A percentile compares a stretch with the other conserved stretches of the same genome.
Conservation (phyloP, 2,797 vertebrate genomes). For the Darevskia nairensis region DNA sequence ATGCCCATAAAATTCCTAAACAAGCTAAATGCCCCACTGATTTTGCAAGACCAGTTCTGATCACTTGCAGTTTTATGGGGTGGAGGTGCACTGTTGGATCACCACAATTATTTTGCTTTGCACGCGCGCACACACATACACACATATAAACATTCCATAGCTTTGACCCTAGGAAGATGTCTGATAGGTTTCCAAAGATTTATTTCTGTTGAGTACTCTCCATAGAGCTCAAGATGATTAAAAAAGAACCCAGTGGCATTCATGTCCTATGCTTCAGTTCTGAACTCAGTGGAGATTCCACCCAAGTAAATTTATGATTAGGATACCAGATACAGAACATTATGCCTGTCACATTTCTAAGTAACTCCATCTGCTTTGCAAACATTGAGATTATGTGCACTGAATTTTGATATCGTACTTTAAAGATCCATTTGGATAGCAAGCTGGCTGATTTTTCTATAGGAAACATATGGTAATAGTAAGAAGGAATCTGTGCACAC, state of each 20-base stretch:
- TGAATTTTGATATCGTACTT: neutral
- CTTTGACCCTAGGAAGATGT: neutral
- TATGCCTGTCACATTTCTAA: neutral
- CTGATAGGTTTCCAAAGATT: neutral
- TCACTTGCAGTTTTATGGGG: neutral
- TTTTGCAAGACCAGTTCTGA: neutral
- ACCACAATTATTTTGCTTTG: neutral
- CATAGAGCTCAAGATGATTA: too few relatives aligned
- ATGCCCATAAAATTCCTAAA: neutral
- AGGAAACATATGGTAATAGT: constrained; percentile 22
- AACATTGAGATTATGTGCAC: neutral
- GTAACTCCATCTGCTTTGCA: neutral
- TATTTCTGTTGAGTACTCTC: neutral
- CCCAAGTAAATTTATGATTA: neutral
- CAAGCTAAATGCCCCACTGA: neutral
- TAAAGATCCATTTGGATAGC: neutral
- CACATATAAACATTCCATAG: neutral
- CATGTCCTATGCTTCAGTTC: neutral
- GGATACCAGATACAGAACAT: neutral
- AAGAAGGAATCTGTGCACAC: constrained; percentile 8
- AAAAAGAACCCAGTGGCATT: neutral
- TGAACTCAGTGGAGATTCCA: neutral
- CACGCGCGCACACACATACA: too few relatives aligned
- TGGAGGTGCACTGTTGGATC: neutral
- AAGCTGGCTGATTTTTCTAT: neutral